Evolutionary conservation across 2,113 vertebrate species (phyloP), one percentile per base, ranked within the genome.

Genomic region (Pangasianodon hypophthalmus): DNA sequence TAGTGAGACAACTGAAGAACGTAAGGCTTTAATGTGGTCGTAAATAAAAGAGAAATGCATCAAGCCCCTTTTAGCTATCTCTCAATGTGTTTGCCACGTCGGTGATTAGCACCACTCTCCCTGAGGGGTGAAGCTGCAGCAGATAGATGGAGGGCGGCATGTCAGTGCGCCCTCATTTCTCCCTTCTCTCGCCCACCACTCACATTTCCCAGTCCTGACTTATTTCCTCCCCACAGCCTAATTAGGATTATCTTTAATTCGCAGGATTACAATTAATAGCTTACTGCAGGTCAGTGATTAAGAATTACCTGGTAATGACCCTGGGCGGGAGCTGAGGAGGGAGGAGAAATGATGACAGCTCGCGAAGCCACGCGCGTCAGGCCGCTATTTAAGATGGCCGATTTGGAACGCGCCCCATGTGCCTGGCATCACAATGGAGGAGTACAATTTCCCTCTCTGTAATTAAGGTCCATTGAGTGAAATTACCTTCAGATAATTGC

Each of bases 401-500:
- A 92, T 92, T 87, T 87, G 91, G 92, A 93, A 90, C 90, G 90
- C 93, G 92, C 80, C 94, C 95, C 91, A 93, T 94, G 89, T 93
- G 92, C 86, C 92, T 92, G 91, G 90, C 75, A 94, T 93, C 93
- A 93, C 94, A 94, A 94, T 94, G 94, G 94, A 93, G 92, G 93
- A 90, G 95, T 92, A 93, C 94, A 92, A 91, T 95, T 92, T 89
- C 92, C 94, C 82, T 71, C 94, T 88, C 94, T 92, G 94, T 97
- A 96, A 97, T 97, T 97, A 96, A 96, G 95, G 95, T 95, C 96
- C 95, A 95, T 95, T 95, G 94, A 94, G 94, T 92, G 96, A 95
- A 94, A 94, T 96, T 95, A 94, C 95, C 96, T 96, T 94, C 94
- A 29, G 95, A 93, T 96, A 96, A 95, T 96, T 96, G 95, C 93